Evolutionary conservation across 64 coral and sea anemone genomes (phyloP), one percentile per base, ranked within the genome.

Genomic region (Actinia tenebrosa): DNA sequence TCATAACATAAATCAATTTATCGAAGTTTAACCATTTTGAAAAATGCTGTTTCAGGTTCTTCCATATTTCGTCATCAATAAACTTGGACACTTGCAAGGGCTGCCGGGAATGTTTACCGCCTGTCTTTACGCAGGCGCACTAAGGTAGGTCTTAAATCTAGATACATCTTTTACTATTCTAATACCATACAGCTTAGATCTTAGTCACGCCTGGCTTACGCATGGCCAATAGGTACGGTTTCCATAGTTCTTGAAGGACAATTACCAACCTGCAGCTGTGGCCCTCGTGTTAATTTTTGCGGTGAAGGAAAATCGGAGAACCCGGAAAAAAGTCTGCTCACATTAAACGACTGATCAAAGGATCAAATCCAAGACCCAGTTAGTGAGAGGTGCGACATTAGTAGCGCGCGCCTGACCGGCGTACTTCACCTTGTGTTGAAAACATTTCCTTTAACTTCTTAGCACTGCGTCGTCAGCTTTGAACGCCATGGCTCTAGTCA

Each of bases 391-490:
- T 64, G 61, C 3, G 13, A 4, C 19, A 64, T 64, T 4, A 18
- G 61, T 64, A 4, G 61, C 61, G 61, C 61, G 61, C 61, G 16
- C 19, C 16, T 64, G 30, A 37, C 30, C 30, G 13, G 16, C 19
- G 4, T 37, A 71, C 9, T n/a, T 25, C 23, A 22, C 19, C 46
- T 17, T 15, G 20, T 19, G 5, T 64, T 19, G 15, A 20, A 64
- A 42, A 30, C 1, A 37, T 54, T 60, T 86, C 16, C 45, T 50
- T 84, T 84, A 5, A 50, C 47, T 50, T 50, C 30, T 68, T 64
- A 92, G 91, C 27, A 95, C 94, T 27, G 88, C 91, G 50, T 95
- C 94, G 5, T 95, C 94, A 13, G 90, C 91, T 45, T 23, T 95
- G 8, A 95, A 92, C n/a, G 87, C 90, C 16, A 89, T 95, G 91